Evolutionary conservation across 2,888 invertebrate genomes (phyloP).

Genomic region (Biston betularia): DNA sequence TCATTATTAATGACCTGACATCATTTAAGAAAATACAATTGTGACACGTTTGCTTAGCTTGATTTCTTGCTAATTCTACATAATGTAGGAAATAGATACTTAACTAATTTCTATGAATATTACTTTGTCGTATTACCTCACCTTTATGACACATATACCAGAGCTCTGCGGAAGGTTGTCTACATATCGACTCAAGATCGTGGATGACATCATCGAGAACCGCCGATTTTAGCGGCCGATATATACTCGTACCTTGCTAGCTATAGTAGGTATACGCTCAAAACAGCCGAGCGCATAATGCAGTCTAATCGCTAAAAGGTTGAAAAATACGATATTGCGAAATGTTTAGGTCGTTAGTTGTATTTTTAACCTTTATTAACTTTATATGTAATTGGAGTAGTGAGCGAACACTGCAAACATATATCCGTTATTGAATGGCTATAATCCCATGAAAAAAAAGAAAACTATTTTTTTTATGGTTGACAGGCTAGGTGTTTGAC

Average conservation of each 20-base stretch:
- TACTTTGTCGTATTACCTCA: conserved; percentile 21
- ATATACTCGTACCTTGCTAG: conserved; percentile 21
- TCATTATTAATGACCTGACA: conserved; percentile 6
- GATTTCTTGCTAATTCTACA: conserved; percentile 16
- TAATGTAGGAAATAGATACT: neutral
- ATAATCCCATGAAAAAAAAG: no score
- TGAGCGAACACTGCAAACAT: no score
- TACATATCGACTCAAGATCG: conserved; percentile 41
- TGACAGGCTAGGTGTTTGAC: no score
- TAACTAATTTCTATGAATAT: conserved; percentile 18
- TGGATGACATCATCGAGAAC: conserved; percentile 46
- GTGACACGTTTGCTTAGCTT: neutral
- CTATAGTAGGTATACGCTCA: conserved; percentile 14
- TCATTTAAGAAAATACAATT: neutral
- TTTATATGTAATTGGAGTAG: neutral
- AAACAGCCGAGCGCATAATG: neutral
- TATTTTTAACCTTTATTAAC: neutral
- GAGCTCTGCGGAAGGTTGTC: conserved; percentile 25
- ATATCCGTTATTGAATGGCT: no score
- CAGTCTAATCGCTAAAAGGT: neutral
- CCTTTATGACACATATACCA: conserved; percentile 24
- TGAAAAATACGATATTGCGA: no score
- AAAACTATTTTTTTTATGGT: no score
- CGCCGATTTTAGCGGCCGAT: conserved; percentile 46
- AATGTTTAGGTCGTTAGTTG: neutral